These are phyloP conservation scores for Picus viridis DNA, from an alignment of 2,797 vertebrate genomes.

Conservation along the genomic window DNA sequence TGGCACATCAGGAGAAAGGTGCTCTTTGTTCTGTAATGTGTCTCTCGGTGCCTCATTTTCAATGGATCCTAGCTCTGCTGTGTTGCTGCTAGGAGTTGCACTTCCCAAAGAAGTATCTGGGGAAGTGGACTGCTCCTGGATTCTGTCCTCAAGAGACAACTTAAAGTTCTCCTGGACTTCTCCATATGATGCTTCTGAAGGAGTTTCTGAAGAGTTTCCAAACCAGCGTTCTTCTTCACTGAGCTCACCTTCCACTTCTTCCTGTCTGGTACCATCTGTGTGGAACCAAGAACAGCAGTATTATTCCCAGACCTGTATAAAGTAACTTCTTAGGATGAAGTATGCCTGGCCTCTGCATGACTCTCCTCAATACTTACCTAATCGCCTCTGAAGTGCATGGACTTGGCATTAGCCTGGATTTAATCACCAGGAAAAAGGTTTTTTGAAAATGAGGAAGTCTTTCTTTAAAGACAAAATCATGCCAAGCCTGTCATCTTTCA, in stretches of 20 bases:
- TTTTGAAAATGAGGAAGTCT: background rate
- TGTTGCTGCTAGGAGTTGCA: constrained; percentile 89
- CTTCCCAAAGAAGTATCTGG: constrained; percentile 93
- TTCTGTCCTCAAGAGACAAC: constrained; percentile 81
- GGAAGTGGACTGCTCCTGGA: constrained; percentile 87
- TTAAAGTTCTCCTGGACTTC: constrained; percentile 91
- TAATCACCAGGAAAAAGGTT: background rate
- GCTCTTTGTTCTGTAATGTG: constrained; percentile 86
- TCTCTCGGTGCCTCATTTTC: constrained; percentile 83
- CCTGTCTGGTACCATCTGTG: constrained; percentile 93
- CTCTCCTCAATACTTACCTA: background rate
- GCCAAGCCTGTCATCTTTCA: background rate
- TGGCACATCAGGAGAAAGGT: constrained; percentile 91
- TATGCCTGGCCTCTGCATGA: background rate
- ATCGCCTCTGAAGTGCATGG: background rate
- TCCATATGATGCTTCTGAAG: constrained; percentile 93
- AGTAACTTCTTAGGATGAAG: background rate
- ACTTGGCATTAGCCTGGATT: background rate
- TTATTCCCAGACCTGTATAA: constrained; percentile 57
- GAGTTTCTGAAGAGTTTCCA: constrained; percentile 89
- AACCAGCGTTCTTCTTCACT: constrained; percentile 96
- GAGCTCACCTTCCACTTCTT: constrained; percentile 86
- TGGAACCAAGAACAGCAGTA: constrained; percentile 58
- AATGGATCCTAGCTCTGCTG: constrained; percentile 88
- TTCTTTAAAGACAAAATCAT: background rate